phyloP scores from a whole-genome alignment of 2,113 vertebrate genomes.

The Nansenia antarctica region DNA sequence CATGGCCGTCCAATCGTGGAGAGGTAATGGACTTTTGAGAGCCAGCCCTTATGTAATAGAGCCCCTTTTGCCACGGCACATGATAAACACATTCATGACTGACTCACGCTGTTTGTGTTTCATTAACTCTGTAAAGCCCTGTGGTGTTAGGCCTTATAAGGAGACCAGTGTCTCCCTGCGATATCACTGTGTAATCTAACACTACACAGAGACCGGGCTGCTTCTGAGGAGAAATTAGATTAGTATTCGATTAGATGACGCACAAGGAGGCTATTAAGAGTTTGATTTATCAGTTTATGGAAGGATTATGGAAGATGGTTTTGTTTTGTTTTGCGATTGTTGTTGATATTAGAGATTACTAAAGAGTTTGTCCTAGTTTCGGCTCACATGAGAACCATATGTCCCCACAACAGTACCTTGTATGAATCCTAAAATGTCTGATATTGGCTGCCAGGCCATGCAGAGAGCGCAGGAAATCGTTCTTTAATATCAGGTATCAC shows the following conservation, averaged over 20 bases:
- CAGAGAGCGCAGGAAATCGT: background rate
- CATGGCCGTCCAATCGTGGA: background rate
- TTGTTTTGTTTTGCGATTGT: background rate
- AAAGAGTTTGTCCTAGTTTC: no score
- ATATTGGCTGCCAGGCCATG: background rate
- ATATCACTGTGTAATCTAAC: constrained; percentile 51
- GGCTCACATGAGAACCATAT: no score
- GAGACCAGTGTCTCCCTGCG: constrained; percentile 29
- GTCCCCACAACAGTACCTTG: no score
- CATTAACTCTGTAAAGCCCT: constrained; percentile 51
- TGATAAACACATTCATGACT: constrained; percentile 46
- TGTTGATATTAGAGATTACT: background rate
- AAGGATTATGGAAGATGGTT: background rate
- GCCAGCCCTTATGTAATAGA: background rate
- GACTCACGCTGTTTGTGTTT: constrained; percentile 59
- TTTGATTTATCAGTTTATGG: constrained; percentile 6
- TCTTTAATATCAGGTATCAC: constrained; percentile 8
- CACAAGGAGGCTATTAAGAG: constrained; percentile 37
- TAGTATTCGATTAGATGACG: constrained; percentile 11
- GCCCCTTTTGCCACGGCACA: constrained; percentile 9
- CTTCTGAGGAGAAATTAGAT: constrained; percentile 42
- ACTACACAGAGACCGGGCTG: constrained; percentile 46
- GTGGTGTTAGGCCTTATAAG: constrained; percentile 35
- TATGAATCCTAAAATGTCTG: background rate
- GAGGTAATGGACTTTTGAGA: constrained; percentile 1